Conservation (phyloP, 2,113 vertebrate species). For the Sylvia atricapilla region DNA sequence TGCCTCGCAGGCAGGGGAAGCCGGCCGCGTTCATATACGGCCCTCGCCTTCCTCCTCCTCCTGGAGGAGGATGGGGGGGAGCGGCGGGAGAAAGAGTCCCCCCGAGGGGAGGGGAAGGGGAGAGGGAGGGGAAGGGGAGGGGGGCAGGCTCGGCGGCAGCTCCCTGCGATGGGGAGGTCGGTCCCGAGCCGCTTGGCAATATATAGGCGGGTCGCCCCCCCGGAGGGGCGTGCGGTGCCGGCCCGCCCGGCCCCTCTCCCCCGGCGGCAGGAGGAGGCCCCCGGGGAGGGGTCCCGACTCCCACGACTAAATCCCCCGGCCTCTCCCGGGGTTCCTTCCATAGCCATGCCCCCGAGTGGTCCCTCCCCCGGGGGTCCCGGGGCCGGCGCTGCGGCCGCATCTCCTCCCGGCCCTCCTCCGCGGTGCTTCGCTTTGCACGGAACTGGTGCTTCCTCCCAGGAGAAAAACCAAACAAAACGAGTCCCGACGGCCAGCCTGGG, state of each 20-base stretch:
- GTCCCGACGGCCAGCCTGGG: not conserved
- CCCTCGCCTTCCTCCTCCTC: constrained; percentile 3
- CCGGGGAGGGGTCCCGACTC: not conserved
- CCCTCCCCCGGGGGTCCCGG: not conserved
- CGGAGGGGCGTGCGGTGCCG: not conserved
- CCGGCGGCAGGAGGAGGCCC: not conserved
- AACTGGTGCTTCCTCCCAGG: not conserved
- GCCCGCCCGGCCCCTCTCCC: not conserved
- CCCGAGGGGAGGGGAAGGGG: not conserved
- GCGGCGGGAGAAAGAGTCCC: not conserved
- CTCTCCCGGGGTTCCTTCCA: not conserved
- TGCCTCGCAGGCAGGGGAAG: constrained; percentile 8
- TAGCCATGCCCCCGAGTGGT: not conserved
- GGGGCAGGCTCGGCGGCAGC: constrained; percentile 7
- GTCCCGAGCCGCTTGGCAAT: constrained; percentile 61
- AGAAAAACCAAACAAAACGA: not conserved
- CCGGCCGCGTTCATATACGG: not conserved
- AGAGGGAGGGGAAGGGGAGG: not conserved
- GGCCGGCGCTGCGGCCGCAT: not conserved
- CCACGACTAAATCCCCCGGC: not conserved
- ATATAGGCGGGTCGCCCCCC: constrained; percentile 34
- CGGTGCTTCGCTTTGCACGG: not conserved
- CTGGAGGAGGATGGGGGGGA: not conserved
- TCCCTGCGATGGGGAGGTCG: constrained; percentile 83
- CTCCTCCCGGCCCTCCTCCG: not conserved